phyloP scores from a whole-genome alignment of 2,797 vertebrate species.

The Stomatorhinus walkeri region DNA sequence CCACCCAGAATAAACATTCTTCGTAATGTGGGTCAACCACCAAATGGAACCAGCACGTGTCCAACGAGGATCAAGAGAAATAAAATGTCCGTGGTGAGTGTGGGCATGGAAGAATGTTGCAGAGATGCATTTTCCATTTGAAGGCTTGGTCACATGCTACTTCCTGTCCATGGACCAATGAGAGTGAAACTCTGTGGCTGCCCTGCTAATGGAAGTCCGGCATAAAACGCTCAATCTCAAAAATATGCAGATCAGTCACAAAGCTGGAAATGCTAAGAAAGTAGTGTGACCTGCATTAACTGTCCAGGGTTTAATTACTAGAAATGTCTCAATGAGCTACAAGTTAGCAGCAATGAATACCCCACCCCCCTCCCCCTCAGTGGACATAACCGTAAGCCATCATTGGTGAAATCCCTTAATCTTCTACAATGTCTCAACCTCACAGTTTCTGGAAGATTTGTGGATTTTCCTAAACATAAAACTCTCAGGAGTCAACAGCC shows the following conservation, averaged over 20 bases:
- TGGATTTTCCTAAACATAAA: not conserved
- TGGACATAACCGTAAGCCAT: not conserved
- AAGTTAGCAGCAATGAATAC: not conserved
- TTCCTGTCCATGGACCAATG: not conserved
- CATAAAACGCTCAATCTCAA: not conserved
- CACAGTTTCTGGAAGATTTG: not conserved
- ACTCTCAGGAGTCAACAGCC: not conserved
- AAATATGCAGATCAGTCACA: not conserved
- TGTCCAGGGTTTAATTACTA: not conserved
- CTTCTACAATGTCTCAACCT: not conserved
- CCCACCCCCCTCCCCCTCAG: not conserved
- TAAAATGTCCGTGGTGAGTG: not conserved
- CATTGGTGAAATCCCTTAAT: slow-evolving; percentile 13
- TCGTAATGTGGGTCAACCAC: not conserved
- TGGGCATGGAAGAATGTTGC: not conserved
- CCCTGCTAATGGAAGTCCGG: not conserved
- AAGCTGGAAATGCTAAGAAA: not conserved
- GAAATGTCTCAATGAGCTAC: not conserved
- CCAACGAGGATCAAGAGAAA: not conserved
- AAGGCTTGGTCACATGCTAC: not conserved
- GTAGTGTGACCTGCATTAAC: not conserved
- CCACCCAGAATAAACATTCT: not conserved
- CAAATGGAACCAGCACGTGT: not conserved
- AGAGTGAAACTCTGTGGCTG: not conserved
- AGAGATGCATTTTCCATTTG: not conserved